Base-by-base conservation (phyloP, 2,797 vertebrate genomes). In the Pogoniulus pusillus region DNA sequence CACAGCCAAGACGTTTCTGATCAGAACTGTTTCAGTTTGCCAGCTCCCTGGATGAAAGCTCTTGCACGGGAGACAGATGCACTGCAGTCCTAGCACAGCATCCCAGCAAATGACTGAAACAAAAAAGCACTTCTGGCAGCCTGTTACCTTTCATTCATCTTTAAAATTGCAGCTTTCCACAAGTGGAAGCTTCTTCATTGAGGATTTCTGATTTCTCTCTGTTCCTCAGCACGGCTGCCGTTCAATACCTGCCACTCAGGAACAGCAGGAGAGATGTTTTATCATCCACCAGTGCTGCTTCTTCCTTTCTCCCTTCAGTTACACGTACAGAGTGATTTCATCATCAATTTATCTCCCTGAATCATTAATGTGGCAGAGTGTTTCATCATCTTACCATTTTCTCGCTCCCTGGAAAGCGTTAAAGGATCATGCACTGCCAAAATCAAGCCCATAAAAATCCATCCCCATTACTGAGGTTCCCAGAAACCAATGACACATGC, bases 391-490 rank as follows among this genome's bases (percentile, higher is more conserved):
- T 97, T 93, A 92, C 84, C 88, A 91, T 95, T 95, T 95, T 93
- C 91, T 93, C 93, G 92, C 92, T 74, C 78, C 89, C 94, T 94
- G 82, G 87, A 95, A 93, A 91, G 83, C 93, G 89, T 96, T 96
- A 96, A 89, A 93, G 94, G 93, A 95, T 92, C 91, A 93, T 88
- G 89, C 91, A 90, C 93, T 87, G 93, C 96, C 95, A 90, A 94
- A 94, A 94, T 97, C 96, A 96, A 97, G 96, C 97, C 91, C 93
- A 88, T 94, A 89, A 96, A 97, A 97, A 97, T 95, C 96, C 96
- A 93, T 95, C 23, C 47, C 47, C 23, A 24, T 49, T 3, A 49
- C 0, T 4, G 57, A 85, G 69, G 65, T 12, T 79, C 53, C 53
- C 73, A 82, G 57, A 49, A 92, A 47, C 20, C 35, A 80, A 3